Evolutionary conservation across 2,113 vertebrate species (phyloP).

Genomic region (Myrmophylax atrothorax): DNA sequence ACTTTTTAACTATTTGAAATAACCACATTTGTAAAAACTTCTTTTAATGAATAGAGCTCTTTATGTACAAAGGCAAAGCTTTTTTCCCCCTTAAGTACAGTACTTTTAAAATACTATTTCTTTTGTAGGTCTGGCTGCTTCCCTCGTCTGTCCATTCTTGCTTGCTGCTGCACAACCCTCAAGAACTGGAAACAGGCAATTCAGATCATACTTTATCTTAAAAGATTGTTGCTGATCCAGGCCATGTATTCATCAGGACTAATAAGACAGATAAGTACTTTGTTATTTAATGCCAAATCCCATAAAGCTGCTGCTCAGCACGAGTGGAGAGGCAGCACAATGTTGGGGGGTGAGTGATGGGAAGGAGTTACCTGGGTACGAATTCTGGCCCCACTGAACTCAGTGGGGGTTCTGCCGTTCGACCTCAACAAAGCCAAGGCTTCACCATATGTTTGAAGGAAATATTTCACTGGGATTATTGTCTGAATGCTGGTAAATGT

Average conservation of each 20-base stretch:
- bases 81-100: neutral
- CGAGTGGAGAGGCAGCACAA: neutral
- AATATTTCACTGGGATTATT: neutral
- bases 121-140: conserved; percentile 71
- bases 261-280: conserved; percentile 38
- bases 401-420: neutral
- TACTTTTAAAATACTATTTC: conserved; percentile 44
- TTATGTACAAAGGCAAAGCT: conserved; percentile 60
- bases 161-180: conserved; percentile 40
- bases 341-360: neutral
- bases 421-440: neutral
- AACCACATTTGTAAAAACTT: conserved; percentile 60
- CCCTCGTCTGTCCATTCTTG: conserved; percentile 68
- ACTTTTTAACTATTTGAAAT: conserved; percentile 55
- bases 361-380: neutral
- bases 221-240: neutral
- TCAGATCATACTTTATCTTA: neutral
- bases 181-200: neutral
- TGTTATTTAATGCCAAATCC: neutral
- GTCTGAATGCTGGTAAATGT: neutral
- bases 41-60: conserved; percentile 63
- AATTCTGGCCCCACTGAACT: neutral
- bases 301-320: neutral
- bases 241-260: conserved; percentile 2
- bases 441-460: neutral